These are phyloP conservation scores for Anoura caudifer DNA, from an alignment of 2,113 vertebrate genomes.

Conservation along the genomic window DNA sequence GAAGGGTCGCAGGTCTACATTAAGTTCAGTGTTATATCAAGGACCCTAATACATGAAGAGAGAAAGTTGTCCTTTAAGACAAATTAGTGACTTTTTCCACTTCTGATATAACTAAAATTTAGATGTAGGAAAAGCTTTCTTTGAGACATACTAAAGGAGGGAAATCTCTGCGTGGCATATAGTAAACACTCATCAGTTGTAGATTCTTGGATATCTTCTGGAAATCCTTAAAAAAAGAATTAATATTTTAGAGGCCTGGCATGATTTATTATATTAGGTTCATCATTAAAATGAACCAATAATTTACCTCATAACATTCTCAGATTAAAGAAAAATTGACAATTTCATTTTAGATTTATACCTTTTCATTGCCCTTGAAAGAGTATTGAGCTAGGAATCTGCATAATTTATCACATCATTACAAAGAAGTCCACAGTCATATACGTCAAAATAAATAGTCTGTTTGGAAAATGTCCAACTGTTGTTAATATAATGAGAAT, in stretches of 20 bases:
- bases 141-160: not conserved
- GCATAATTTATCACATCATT: not conserved
- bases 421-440: not conserved
- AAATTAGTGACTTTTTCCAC: not conserved
- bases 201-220: not conserved
- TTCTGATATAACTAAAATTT: not conserved
- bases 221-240: not conserved
- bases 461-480: no score
- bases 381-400: not conserved
- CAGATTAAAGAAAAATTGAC: conserved; percentile 27
- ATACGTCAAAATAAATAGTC: not conserved
- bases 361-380: not conserved
- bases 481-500: no score
- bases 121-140: not conserved
- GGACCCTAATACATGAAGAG: not conserved
- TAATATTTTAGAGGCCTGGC: not conserved
- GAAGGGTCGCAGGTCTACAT: not conserved
- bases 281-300: not conserved
- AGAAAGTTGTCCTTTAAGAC: not conserved
- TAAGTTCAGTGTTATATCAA: not conserved
- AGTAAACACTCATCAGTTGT: not conserved
- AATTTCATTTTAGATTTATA: not conserved
- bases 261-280: conserved; percentile 16
- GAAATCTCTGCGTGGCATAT: not conserved
- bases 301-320: not conserved